A percentile compares a stretch with the other conserved stretches of the same genome.
These are phyloP conservation scores for Watersipora subatra DNA, from an alignment of 1,140 invertebrate species.

Conservation along the genomic window DNA sequence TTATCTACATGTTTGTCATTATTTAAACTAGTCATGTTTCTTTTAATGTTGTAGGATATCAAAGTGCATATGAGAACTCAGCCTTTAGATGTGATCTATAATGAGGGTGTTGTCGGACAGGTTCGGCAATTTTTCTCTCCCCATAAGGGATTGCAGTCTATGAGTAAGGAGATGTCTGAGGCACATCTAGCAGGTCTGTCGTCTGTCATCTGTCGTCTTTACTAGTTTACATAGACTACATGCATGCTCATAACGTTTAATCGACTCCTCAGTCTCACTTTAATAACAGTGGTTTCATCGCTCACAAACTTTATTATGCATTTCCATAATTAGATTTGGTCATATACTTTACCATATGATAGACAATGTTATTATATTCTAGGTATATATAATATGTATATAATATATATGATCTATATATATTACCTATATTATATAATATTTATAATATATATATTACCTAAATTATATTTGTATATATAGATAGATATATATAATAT, in stretches of 20 bases:
- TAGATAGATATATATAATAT: neutral
- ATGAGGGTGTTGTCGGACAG: neutral
- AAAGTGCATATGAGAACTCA: neutral
- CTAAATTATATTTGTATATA: neutral
- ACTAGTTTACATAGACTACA: neutral
- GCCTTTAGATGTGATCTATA: neutral
- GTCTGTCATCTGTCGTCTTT: too few species aligned
- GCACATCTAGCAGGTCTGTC: neutral
- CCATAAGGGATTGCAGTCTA: neutral
- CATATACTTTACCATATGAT: neutral
- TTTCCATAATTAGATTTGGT: neutral
- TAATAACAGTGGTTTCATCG: neutral
- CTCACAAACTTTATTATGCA: neutral
- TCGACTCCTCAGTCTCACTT: neutral
- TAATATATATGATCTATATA: neutral
- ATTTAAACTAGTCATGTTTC: neutral
- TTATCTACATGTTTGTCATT: neutral
- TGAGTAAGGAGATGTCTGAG: neutral
- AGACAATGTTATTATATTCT: neutral
- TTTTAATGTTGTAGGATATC: neutral
- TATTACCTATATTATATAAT: neutral
- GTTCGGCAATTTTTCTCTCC: neutral
- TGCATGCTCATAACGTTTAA: neutral
- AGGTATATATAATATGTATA: neutral
- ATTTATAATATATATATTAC: neutral